Base-by-base conservation (phyloP, 2,797 vertebrate genomes). In the Rallus crepitans region DNA sequence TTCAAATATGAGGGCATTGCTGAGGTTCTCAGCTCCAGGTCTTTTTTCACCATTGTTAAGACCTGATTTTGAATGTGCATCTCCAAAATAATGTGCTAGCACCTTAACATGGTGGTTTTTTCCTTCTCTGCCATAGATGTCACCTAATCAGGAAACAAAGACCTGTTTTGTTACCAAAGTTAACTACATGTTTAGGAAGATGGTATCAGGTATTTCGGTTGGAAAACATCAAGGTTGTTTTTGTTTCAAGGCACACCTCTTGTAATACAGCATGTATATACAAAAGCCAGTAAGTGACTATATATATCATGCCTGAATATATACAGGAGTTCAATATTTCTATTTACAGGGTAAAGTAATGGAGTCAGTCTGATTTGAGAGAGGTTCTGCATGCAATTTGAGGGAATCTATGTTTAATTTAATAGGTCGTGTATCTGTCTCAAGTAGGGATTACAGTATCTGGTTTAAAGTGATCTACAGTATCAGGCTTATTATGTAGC, bases 341-440 rank as follows among this genome's bases (percentile, higher is more conserved):
- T 96, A 78, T 95, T 96, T 94, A 95, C 92, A 72, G 72, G 47
- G 57, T 70, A 87, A 94, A 96, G 68, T 92, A 95, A 95, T 94
- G 89, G 81, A 96, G 76, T 80, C 42, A 8, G 68, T 78, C 89
- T 91, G 81, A 91, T 95, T 92, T 92, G 86, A 92, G 89, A 82
- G 83, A 75, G 55, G 50, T 95, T 97, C 83, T 82, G 93, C 72
- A 89, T 91, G 90, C 86, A 94, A 93, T 96, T 93, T 87, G 75
- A 93, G 69, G 95, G 90, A 97, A 91, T 95, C 95, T 93, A 97
- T 96, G 96, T 96, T 96, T 96, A 96, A 97, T 96, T 96, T 96
- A 97, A 92, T 96, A 95, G 93, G 94, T 95, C 94, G 91, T 96
- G 96, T 96, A 95, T 95, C 95, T 95, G 81, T 95, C 94, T 96